Conservation (phyloP, 2,113 vertebrate genomes). For the Odobenus rosmarus region DNA sequence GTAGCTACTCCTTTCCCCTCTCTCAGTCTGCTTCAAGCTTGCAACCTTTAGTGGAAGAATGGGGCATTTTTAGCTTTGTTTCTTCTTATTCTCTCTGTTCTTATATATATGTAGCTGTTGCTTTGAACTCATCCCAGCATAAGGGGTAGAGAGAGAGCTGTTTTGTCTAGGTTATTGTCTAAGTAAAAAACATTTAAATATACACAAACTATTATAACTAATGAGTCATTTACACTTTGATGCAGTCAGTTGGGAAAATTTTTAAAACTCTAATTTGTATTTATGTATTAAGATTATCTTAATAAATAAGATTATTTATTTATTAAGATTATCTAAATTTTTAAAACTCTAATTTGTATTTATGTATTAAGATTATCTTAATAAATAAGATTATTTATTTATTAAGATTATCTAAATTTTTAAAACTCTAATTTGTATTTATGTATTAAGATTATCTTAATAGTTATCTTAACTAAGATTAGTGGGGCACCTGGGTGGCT, state of each 20-base stretch:
- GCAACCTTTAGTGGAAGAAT: not conserved
- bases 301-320: too few relatives aligned
- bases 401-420: too few relatives aligned
- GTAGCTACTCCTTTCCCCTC: not conserved
- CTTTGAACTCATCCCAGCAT: not conserved
- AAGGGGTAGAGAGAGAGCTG: not conserved
- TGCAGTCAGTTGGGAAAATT: not conserved
- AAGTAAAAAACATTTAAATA: not conserved
- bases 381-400: not conserved
- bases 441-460: not conserved
- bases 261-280: too few relatives aligned
- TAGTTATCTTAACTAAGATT: not conserved
- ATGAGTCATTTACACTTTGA: constrained; percentile 6
- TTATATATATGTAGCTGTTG: not conserved
- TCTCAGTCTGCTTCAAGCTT: not conserved
- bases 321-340: too few relatives aligned
- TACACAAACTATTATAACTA: not conserved
- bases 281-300: too few relatives aligned
- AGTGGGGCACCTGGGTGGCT: too few relatives aligned
- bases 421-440: not conserved
- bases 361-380: not conserved
- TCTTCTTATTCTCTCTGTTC: not conserved
- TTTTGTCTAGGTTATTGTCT: not conserved
- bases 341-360: not conserved
- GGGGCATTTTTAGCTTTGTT: not conserved